These are phyloP conservation scores for Chionis minor DNA, from an alignment of 2,113 vertebrate genomes.

Conservation along the genomic window DNA sequence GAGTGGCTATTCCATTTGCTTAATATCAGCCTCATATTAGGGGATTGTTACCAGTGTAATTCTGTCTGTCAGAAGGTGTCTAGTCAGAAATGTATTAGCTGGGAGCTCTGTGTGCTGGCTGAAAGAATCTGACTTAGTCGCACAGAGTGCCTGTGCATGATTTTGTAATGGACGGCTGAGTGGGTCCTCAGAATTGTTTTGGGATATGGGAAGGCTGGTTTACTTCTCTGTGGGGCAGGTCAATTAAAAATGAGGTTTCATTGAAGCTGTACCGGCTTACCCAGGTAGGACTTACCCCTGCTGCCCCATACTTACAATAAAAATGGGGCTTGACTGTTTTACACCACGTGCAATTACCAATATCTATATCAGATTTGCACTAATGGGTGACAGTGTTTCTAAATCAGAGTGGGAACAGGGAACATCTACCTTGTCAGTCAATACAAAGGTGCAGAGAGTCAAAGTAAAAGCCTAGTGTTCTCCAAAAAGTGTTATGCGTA, in stretches of 20 bases:
- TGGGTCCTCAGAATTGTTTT: not conserved
- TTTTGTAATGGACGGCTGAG: not conserved
- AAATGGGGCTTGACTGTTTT: not conserved
- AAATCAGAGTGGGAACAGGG: not conserved
- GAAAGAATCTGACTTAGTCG: not conserved
- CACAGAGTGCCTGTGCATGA: not conserved
- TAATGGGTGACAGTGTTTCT: not conserved
- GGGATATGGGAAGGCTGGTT: not conserved
- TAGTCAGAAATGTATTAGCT: not conserved
- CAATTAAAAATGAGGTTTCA: not conserved
- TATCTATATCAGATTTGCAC: not conserved
- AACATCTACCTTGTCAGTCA: not conserved
- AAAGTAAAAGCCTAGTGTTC: not conserved
- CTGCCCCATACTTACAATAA: not conserved
- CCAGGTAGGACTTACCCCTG: not conserved
- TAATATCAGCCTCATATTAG: not conserved
- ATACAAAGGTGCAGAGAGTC: not conserved
- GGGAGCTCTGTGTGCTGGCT: not conserved
- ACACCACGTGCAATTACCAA: not conserved
- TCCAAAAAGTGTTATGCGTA: not conserved
- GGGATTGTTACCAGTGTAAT: not conserved
- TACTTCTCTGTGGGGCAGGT: not conserved
- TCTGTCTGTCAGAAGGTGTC: not conserved
- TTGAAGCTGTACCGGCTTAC: not conserved
- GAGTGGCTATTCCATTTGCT: not conserved